A percentile compares a stretch with the other conserved stretches of the same genome.
These are phyloP conservation scores for Scyliorhinus canicula DNA, from an alignment of 2,797 vertebrate genomes.

Conservation along the genomic window DNA sequence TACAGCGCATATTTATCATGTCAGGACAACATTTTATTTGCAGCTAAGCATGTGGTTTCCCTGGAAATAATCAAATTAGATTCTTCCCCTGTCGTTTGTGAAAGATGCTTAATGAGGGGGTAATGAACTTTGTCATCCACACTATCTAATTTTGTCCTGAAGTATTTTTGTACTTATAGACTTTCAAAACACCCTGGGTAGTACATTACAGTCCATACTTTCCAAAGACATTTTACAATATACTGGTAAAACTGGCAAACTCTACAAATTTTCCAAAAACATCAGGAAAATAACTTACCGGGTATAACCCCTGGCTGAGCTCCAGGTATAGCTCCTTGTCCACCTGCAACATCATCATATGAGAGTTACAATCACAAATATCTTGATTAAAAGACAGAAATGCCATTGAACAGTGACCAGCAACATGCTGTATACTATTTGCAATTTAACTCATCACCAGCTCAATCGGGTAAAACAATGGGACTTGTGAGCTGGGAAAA, in stretches of 20 bases:
- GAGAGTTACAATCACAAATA: background rate
- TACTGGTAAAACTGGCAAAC: background rate
- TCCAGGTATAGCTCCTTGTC: conserved; percentile 40
- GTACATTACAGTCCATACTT: background rate
- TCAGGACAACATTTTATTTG: background rate
- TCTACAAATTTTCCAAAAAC: background rate
- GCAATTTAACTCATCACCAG: background rate
- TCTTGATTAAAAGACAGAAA: background rate
- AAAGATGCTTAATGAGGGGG: background rate
- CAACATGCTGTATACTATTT: background rate
- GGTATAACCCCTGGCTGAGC: conserved; percentile 29
- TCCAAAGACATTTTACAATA: background rate
- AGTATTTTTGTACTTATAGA: background rate
- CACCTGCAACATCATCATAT: background rate
- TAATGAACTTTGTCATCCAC: background rate
- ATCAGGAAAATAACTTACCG: background rate
- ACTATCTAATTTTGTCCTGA: background rate
- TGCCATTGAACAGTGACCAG: background rate
- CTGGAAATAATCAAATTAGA: background rate
- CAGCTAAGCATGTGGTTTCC: background rate
- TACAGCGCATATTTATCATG: too few relatives aligned
- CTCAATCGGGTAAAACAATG: background rate
- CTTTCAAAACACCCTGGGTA: background rate
- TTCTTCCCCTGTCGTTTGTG: background rate
- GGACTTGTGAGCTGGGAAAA: background rate